Base-by-base conservation (phyloP, 2,888 invertebrate species). In the Notocelia uddmanniana region DNA sequence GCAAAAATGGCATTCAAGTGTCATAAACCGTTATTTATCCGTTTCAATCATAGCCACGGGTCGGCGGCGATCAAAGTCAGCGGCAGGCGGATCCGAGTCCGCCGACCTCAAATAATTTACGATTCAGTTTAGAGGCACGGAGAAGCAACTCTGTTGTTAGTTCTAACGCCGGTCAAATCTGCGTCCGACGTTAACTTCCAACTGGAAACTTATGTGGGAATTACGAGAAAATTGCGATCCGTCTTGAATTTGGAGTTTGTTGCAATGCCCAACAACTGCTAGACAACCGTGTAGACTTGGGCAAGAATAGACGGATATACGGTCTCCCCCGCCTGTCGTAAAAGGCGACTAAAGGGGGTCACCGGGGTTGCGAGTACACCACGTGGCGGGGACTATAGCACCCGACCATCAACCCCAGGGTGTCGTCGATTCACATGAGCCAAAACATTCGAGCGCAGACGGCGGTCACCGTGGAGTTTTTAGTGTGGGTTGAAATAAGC, bases 61-160 rank as follows among this genome's bases (percentile, higher is more conserved):
- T 82, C 80, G 82, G 79, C 81, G 80, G 79, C 77, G 79, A 85
- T 87, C 83, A 85, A 87, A 87, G 85, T 87, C 86, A 85, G 83
- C 84, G 86, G 82, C 88, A 87, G 85, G 81, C 83, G 76, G 80
- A 83, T 86, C 84, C 84, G 79, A 87, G 86, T 86, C 85, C 86
- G 81, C 86, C 83, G 86, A 87, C 86, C 87, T 87, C 84, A 86
- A 88, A 87, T 90, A 89, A 90, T 90, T 89, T 89, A 89, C 85
- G 88, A 87, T 88, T 81, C 82, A 86, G 87, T 89, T 89, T 80
- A 85, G 83, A 85, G 83, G 81, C 81, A 80, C 80, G 78, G 81
- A 85, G 80, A 79, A 82, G 79, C 74, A 79, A 79, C 80, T 80
- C 78, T 76, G 77, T 84, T 85, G 83, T 82, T 89, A 73, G 73